Base-by-base conservation (phyloP, 1,140 invertebrate species). In the Lasioglossum albipes region DNA sequence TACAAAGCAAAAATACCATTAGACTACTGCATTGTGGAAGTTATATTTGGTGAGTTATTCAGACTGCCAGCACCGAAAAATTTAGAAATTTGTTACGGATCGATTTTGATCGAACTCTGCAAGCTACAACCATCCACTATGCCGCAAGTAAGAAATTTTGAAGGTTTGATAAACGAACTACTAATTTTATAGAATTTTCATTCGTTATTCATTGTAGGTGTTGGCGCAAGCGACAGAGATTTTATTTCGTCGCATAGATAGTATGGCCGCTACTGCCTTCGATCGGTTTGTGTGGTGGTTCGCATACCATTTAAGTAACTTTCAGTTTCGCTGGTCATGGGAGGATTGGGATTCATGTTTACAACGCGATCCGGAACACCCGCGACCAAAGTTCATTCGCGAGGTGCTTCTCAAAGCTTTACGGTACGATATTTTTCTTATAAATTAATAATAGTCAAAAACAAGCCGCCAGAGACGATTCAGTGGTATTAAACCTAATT, bases 321-420 rank as follows among this genome's bases (percentile, higher is more conserved):
- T 99, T 90, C 98, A 99, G 93, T 99, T 99, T 90, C 96, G 98
- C 71, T 99, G 99, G 99, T 98, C 97, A 3, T 99, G 99, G 99
- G 97, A 98, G 87, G 98, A 98, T 88, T 99, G 98, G 97, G 96
- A 97, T 88, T 95, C 95, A 64, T 97, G 97, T 88, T 93, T 98
- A 41, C 95, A 96, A 86, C 93, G 98, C n/a, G 98, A 99, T 92
- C 90, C 94, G 18, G 97, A 99, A 86, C 97, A 98, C 93, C 98
- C 99, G 0, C 97, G 98, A 89, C 97, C 98, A n/a, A 98, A 98
- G 91, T 99, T 99, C 92, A 97, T 99, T 67, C 94, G 96, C 87
- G 99, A 99, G 94, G 97, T 98, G 13, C 94, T 99, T 22, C 95
- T 96, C 7, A 99, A 98, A 92, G 97, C 96, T 90, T 93, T 99